Percentiles rank a stretch among this genome's conserved stretches.
These are phyloP conservation scores for Scarus forsteni DNA, from an alignment of 2,797 vertebrate species.

Conservation along the genomic window DNA sequence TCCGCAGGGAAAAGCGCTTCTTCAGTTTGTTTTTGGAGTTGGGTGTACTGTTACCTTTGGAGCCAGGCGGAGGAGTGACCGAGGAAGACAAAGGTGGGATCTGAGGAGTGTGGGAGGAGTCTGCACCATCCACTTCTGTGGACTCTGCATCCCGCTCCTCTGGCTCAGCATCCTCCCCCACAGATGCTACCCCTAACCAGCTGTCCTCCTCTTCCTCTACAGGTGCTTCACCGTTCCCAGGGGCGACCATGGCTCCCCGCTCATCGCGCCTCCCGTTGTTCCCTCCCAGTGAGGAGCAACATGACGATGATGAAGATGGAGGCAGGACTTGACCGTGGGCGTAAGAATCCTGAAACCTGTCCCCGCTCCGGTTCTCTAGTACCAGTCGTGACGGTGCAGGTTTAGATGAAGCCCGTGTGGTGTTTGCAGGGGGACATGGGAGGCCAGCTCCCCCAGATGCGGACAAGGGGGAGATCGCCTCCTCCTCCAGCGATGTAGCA, in stretches of 20 bases:
- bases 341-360: conserved; percentile 81
- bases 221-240: conserved; percentile 62
- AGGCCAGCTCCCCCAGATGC: conserved; percentile 35
- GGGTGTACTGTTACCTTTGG: conserved; percentile 70
- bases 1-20: conserved; percentile 92
- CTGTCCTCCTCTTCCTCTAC: conserved; percentile 83
- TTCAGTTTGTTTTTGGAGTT: conserved; percentile 89
- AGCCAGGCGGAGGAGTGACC: conserved; percentile 75
- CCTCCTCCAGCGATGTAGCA: conserved; percentile 84
- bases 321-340: conserved; percentile 79
- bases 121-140: conserved; percentile 56
- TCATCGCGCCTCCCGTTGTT: conserved; percentile 81
- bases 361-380: conserved; percentile 64
- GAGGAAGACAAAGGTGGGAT: conserved; percentile 58
- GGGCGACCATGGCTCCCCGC: conserved; percentile 25
- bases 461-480: conserved; percentile 75
- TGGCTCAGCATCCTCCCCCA: conserved; percentile 71
- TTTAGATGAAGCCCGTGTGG: conserved; percentile 54
- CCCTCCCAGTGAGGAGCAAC: conserved; percentile 84
- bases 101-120: conserved; percentile 63
- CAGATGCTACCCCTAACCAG: conserved; percentile 71
- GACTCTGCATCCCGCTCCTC: conserved; percentile 73
- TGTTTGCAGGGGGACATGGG: conserved; percentile 28
- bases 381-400: conserved; percentile 56
- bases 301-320: conserved; percentile 83